These are phyloP conservation scores for Andricus grossulariae DNA, from an alignment of 1,140 invertebrate species.

Conservation along the genomic window DNA sequence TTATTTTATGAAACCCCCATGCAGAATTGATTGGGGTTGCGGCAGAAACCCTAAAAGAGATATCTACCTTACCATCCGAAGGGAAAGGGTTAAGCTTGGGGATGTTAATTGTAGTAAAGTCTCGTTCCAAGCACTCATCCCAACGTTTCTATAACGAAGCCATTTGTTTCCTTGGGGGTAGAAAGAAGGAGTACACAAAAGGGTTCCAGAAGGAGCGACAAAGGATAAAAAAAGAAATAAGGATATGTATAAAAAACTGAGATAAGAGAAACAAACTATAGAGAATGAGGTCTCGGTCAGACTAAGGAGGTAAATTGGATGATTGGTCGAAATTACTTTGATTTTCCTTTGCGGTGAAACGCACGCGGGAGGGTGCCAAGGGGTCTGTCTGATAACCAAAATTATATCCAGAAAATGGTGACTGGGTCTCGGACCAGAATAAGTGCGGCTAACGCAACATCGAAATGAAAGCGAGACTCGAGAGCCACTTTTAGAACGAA, in stretches of 20 bases:
- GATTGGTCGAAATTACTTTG: conserved; percentile 64
- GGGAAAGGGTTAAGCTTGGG: conserved; percentile 52
- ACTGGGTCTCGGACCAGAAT: conserved; percentile 29
- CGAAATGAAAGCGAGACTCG: conserved; percentile 24
- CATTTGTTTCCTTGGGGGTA: conserved; percentile 62
- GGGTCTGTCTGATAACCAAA: conserved; percentile 30
- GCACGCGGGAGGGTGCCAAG: conserved; percentile 19
- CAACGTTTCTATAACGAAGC: conserved; percentile 66
- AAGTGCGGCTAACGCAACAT: conserved; percentile 19
- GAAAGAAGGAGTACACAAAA: conserved; percentile 19
- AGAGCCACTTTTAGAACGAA: conserved; percentile 30
- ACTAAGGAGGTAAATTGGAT: conserved; percentile 56
- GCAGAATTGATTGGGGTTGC: neutral
- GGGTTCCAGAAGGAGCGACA: neutral
- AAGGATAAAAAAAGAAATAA: no score
- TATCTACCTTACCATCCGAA: conserved; percentile 20
- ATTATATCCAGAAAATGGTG: conserved; percentile 32
- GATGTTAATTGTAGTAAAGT: conserved; percentile 51
- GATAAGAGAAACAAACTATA: neutral
- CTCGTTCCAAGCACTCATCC: conserved; percentile 55
- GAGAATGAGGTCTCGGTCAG: conserved; percentile 7
- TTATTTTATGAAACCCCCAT: neutral
- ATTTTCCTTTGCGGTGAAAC: conserved; percentile 51
- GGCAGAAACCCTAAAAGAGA: neutral
- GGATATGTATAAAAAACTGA: no score